Evolutionary conservation across 35 echinoderm and acorn worm genomes (phyloP).

Genomic region (Diadema setosum): DNA sequence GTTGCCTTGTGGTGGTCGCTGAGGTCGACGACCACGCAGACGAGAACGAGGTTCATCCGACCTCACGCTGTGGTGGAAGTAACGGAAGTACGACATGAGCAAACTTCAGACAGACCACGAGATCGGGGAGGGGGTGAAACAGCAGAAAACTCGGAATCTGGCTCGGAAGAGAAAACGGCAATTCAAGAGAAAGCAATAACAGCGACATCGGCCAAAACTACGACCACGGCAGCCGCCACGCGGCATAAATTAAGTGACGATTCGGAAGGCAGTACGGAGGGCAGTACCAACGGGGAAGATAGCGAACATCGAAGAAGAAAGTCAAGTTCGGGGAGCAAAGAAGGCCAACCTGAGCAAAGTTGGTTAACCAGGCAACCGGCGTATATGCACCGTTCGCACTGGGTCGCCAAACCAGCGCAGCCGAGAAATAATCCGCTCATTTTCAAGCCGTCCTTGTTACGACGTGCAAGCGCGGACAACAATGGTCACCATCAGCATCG

Average conservation of each 20-base stretch:
- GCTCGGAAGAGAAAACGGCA: background rate
- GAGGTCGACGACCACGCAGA: slow-evolving; percentile 36
- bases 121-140: background rate
- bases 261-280: slow-evolving; percentile 29
- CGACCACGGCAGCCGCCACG: background rate
- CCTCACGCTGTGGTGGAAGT: background rate
- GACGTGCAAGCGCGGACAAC: slow-evolving; percentile 56
- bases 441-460: slow-evolving; percentile 18
- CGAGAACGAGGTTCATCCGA: background rate
- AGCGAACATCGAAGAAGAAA: background rate
- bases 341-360: slow-evolving; percentile 38
- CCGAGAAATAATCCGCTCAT: slow-evolving; percentile 34
- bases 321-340: background rate
- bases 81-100: background rate
- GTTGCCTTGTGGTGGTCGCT: slow-evolving; percentile 51
- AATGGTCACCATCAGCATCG: slow-evolving; percentile 10
- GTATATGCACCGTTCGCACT: slow-evolving; percentile 85
- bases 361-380: slow-evolving; percentile 63
- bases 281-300: background rate
- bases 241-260: slow-evolving; percentile 9
- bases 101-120: background rate
- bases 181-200: background rate
- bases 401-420: slow-evolving; percentile 74
- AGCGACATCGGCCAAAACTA: background rate
- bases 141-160: background rate